Percentiles rank a stretch among this genome's conserved stretches.
Evolutionary conservation across 2,797 vertebrate genomes (phyloP).

Genomic region (Pipistrellus nathusii): DNA sequence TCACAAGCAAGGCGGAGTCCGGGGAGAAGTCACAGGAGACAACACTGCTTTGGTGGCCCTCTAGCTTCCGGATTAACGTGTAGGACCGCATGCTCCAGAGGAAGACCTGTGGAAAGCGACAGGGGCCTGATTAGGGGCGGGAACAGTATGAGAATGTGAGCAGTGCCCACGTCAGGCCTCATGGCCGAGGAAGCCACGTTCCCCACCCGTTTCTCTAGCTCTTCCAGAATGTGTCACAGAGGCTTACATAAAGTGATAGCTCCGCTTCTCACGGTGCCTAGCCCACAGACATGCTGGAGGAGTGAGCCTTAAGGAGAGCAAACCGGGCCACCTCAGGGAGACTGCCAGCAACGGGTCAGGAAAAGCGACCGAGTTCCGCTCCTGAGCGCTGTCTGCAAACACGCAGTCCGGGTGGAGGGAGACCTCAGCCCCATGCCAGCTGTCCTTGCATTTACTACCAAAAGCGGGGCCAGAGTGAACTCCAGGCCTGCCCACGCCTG

Average conservation of each 20-base stretch:
- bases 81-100: constrained; percentile 97
- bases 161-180: neutral
- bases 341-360: neutral
- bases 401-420: neutral
- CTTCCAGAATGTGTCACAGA: neutral
- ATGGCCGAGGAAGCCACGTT: neutral
- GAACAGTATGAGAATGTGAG: neutral
- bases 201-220: neutral
- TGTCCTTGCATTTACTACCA: neutral
- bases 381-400: neutral
- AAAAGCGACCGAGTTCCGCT: neutral
- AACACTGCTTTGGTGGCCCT: constrained; percentile 92
- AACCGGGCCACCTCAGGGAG: neutral
- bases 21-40: constrained; percentile 97
- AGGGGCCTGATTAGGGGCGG: neutral
- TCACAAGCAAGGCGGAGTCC: constrained; percentile 95
- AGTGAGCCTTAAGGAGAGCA: neutral
- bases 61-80: constrained; percentile 94
- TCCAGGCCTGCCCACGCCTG: too few relatives aligned
- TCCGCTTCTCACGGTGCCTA: neutral
- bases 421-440: neutral
- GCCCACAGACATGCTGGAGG: neutral
- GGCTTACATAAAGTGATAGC: neutral
- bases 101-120: constrained; percentile 89
- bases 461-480: neutral